Percentiles rank a stretch among this genome's conserved stretches.
Evolutionary conservation across 2,888 invertebrate species (phyloP).

Genomic region (Eulithis prunata): DNA sequence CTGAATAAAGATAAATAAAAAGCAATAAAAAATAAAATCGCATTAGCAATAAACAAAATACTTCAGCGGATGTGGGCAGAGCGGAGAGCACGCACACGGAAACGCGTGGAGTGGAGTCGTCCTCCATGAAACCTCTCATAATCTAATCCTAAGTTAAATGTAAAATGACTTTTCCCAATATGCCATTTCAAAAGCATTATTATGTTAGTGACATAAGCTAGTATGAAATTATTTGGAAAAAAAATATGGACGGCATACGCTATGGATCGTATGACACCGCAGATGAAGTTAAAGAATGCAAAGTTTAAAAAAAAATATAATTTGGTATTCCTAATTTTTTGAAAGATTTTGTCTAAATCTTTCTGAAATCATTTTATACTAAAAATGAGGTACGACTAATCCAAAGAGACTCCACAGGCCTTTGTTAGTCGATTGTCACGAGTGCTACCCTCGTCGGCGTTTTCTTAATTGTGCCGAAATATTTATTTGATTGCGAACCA

Average conservation of each 20-base stretch:
- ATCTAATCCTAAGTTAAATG: background rate
- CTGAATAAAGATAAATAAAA: slow-evolving; percentile 85
- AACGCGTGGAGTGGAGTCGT: slow-evolving; percentile 62
- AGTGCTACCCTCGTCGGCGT: slow-evolving; percentile 82
- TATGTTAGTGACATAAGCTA: background rate
- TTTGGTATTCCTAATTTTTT: too few relatives aligned
- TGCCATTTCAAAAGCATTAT: background rate
- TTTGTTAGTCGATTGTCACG: slow-evolving; percentile 74
- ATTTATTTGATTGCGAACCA: slow-evolving; percentile 84
- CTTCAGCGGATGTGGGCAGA: slow-evolving; percentile 84
- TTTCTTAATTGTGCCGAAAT: slow-evolving; percentile 85
- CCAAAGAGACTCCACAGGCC: slow-evolving; percentile 59
- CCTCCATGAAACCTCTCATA: slow-evolving; percentile 3
- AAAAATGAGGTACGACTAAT: slow-evolving; percentile 44
- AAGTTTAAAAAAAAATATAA: too few relatives aligned
- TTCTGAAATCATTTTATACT: too few relatives aligned
- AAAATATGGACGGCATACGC: too few relatives aligned
- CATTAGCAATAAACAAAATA: slow-evolving; percentile 85
- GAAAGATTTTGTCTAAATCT: too few relatives aligned
- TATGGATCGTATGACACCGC: too few relatives aligned
- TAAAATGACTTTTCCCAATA: background rate
- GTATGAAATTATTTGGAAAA: too few relatives aligned
- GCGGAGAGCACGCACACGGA: slow-evolving; percentile 68
- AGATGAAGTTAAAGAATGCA: too few relatives aligned
- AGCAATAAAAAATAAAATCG: slow-evolving; percentile 84